Conservation (phyloP, 2,113 vertebrate species). For the Capreolus pygargus region DNA sequence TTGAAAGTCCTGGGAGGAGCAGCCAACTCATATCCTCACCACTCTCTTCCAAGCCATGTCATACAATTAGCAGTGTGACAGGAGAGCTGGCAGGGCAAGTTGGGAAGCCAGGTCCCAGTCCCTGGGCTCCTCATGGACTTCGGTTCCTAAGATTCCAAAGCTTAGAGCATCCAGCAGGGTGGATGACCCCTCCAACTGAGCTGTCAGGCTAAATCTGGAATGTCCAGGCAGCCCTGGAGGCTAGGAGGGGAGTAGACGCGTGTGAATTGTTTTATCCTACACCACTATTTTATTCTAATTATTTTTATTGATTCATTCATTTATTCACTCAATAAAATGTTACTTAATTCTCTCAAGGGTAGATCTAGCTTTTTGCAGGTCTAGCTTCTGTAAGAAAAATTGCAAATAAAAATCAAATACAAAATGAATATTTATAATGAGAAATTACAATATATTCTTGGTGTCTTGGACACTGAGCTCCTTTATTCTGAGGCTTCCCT, state of each 20-base stretch:
- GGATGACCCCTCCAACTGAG: neutral
- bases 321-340: neutral
- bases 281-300: neutral
- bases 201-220: neutral
- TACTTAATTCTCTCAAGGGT: neutral
- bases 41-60: neutral
- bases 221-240: neutral
- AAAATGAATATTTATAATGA: neutral
- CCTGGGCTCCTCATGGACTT: neutral
- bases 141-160: neutral
- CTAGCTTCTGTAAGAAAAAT: neutral
- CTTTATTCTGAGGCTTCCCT: neutral
- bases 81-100: neutral
- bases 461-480: neutral
- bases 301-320: neutral
- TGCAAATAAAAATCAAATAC: neutral
- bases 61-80: neutral
- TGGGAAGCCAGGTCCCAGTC: neutral
- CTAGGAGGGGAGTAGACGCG: rapidly evolving
- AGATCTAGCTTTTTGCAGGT: neutral
- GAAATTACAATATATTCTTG: neutral
- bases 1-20: neutral
- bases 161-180: neutral
- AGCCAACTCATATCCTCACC: neutral
- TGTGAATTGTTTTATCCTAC: neutral